A percentile compares a stretch with the other conserved stretches of the same genome.
Evolutionary conservation across 2,113 vertebrate species (phyloP).

Genomic region (Hippocampus guttulatus): DNA sequence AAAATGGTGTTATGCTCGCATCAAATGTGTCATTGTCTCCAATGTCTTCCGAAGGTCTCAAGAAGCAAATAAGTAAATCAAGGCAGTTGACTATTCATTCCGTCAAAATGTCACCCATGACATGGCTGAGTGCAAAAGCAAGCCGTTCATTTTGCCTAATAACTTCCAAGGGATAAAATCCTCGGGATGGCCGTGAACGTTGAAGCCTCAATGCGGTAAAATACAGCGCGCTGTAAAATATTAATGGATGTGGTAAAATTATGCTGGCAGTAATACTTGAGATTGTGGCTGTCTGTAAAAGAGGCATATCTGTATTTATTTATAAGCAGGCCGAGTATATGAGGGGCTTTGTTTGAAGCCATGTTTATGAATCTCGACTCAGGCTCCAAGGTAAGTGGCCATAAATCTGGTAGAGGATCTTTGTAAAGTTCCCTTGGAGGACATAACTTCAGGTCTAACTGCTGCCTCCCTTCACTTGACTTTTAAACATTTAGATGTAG

Average conservation of each 20-base stretch:
- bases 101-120: slow-evolving; percentile 27
- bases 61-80: slow-evolving; percentile 7
- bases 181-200: slow-evolving; percentile 66
- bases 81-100: slow-evolving; percentile 22
- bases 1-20: background rate
- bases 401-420: slow-evolving; percentile 71
- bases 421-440: slow-evolving; percentile 70
- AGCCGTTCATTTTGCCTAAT: slow-evolving; percentile 51
- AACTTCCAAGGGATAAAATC: slow-evolving; percentile 62
- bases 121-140: slow-evolving; percentile 18
- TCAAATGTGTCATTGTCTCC: background rate
- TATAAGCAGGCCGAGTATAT: slow-evolving; percentile 68
- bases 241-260: slow-evolving; percentile 76
- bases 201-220: slow-evolving; percentile 73
- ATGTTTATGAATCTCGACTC: slow-evolving; percentile 77
- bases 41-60: slow-evolving; percentile 1
- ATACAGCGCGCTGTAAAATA: slow-evolving; percentile 77
- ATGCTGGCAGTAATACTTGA: slow-evolving; percentile 77
- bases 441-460: slow-evolving; percentile 70
- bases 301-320: slow-evolving; percentile 76
- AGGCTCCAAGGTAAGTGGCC: slow-evolving; percentile 72
- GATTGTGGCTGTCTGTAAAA: slow-evolving; percentile 78
- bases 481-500: slow-evolving; percentile 71
- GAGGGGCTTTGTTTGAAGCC: slow-evolving; percentile 72
- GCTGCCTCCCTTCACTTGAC: slow-evolving; percentile 66